Evolutionary conservation across 1,140 invertebrate genomes (phyloP), one percentile per base, ranked within the genome.

Genomic region (Drosophila funebris): DNA sequence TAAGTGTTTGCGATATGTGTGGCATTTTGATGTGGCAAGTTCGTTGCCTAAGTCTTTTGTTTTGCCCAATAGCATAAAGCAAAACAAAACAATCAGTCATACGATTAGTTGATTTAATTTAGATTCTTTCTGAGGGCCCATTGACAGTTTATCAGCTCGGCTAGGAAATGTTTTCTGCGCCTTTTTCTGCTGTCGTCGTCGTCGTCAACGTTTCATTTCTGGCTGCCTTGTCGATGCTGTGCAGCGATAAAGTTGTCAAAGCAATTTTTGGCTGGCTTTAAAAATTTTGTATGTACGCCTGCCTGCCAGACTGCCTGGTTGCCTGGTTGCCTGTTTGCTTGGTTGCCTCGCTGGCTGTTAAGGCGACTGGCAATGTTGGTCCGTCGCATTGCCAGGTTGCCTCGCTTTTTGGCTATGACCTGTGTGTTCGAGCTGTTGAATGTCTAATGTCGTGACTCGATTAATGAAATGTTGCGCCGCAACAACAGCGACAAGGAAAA

Each of bases 401-500:
- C 41, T 24, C 80, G 67, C 56, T 63, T 76, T 76, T 64, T 48
- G 58, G 60, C 73, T 29, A 1, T 36, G 20, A 46, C 46, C 46
- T 33, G 36, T 33, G 53, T 43, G 33, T 13, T n/a, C 31, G 52
- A 68, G 70, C 82, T 87, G 82, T 78, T 85, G 83, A 85, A 85
- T 85, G 83, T 83, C 83, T 88, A 87, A 87, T 88, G 82, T 87
- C 82, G 82, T 87, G 82, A 87, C 82, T 87, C 82, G 82, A 88
- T 87, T 87, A 87, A 87, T 87, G 82, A 87, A 87, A 87, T 88
- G 83, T 82, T 87, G 78, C 75, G 41, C 58, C 9, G 43, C 52
- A 57, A 74, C 60, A 57, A 74, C 60, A 57, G 64, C 54, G 66
- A 22, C 39, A 41, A 50, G 61, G 67, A 85, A 84, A 85, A 81